Evolutionary conservation across 2,888 invertebrate species (phyloP), one percentile per base, ranked within the genome.

Genomic region (Ophion slaviceki): DNA sequence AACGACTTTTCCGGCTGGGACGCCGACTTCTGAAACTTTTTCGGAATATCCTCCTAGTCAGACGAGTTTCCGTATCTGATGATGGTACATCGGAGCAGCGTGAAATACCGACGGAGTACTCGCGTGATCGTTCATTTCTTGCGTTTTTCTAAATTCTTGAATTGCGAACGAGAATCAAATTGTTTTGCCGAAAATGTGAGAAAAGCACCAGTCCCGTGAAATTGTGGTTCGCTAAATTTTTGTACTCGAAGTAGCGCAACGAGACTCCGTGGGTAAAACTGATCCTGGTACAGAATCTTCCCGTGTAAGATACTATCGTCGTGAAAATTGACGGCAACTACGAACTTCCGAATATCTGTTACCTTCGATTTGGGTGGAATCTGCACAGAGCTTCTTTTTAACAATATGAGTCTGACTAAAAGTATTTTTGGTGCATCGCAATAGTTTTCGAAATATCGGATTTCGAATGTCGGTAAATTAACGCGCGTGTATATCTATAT

Each of bases 1-100:
- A 97, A 97, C 91, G 98, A 98, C 92, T 95, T 95, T 28, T 97
- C 97, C 8, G 98, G 98, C 57, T 98, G 98, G 98, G 98, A 98
- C 93, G 94, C 95, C 78, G 97, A 98, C 91, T 98, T 98, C 94
- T 98, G 94, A 95, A 17, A 71, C 24, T 53, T 11, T 28, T 3
- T 10, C 11, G 47, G 24, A 45, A 10, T 14, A 2, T n/a, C 47
- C 70, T 11, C 20, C 20, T 14, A 24, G 20, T 36, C 40, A 32
- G 14, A 28, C 10, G 64, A 64, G 11, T 45, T 17, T 53, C 53
- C 17, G 14, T 14, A 5, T 20, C 68, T 28, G 14, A 47, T 1
- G 17, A 17, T 28, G 28, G 17, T 61, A 61, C 61, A 8, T 61
- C 24, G 61, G 20, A 61, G 20, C 20, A 20, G 32, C 32, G 11